Percentiles rank a stretch among this genome's conserved stretches.
Evolutionary conservation across 2,888 invertebrate genomes (phyloP).

Genomic region (Caenorhabditis sinica): DNA sequence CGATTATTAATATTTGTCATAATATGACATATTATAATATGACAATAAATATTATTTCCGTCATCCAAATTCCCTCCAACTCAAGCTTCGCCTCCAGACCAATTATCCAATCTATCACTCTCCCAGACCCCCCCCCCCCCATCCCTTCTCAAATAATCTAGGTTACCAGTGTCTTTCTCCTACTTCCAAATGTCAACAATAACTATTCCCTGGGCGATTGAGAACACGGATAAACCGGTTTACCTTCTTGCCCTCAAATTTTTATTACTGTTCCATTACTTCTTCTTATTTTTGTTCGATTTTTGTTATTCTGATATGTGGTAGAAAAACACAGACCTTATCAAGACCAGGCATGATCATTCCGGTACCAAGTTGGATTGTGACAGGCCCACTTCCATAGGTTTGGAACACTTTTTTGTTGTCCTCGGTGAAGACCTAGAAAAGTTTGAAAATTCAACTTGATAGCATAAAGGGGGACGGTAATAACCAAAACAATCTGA

Average conservation of each 20-base stretch:
- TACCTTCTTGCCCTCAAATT: background rate
- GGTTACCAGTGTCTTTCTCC: slow-evolving; percentile 30
- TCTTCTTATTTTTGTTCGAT: too few relatives aligned
- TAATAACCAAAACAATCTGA: too few relatives aligned
- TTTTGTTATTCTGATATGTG: too few relatives aligned
- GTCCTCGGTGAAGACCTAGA: slow-evolving; percentile 72
- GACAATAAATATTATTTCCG: too few relatives aligned
- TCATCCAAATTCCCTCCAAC: too few relatives aligned
- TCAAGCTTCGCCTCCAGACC: background rate
- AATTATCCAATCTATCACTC: slow-evolving; percentile 51
- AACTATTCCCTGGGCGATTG: background rate
- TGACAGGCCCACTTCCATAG: slow-evolving; percentile 80
- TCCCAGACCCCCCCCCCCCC: background rate
- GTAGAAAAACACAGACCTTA: slow-evolving; percentile 74
- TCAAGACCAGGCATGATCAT: slow-evolving; percentile 83
- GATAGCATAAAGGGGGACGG: too few relatives aligned
- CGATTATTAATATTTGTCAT: too few relatives aligned
- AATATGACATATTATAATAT: too few relatives aligned
- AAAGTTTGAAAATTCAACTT: slow-evolving; percentile 7
- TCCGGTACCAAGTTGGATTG: slow-evolving; percentile 83
- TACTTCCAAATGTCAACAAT: slow-evolving; percentile 5
- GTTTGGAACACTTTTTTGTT: slow-evolving; percentile 75
- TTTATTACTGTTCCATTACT: background rate
- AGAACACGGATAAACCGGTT: slow-evolving; percentile 22
- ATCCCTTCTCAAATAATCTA: too few relatives aligned